These are phyloP conservation scores for Drosophila sordidula DNA, from an alignment of 2,888 invertebrate species.

Conservation along the genomic window DNA sequence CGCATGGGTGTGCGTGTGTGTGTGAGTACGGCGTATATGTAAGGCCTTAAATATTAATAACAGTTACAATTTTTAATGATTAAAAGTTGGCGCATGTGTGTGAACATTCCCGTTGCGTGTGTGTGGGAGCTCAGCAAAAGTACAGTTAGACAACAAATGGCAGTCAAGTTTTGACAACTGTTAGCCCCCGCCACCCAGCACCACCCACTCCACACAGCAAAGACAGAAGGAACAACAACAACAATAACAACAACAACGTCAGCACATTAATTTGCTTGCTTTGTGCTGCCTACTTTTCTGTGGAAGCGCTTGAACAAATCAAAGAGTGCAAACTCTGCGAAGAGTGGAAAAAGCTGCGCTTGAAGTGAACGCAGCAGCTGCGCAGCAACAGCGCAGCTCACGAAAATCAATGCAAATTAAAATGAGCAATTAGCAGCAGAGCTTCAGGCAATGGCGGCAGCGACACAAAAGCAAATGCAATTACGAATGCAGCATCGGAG, in stretches of 20 bases:
- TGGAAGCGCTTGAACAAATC: constrained; percentile 1
- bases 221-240: neutral
- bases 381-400: too few relatives aligned
- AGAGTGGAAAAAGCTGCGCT: neutral
- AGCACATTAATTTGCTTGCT: constrained; percentile 8
- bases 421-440: too few relatives aligned
- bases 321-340: neutral
- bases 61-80: constrained; percentile 81
- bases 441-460: too few relatives aligned
- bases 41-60: constrained; percentile 79
- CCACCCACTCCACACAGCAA: neutral
- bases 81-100: constrained; percentile 73
- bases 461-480: too few relatives aligned
- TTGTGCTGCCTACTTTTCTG: constrained; percentile 28
- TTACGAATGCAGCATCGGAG: too few relatives aligned
- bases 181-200: neutral
- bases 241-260: neutral
- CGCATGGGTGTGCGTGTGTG: constrained; percentile 11
- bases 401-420: too few relatives aligned
- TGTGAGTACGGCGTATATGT: constrained; percentile 47
- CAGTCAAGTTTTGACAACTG: constrained; percentile 63
- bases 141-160: constrained; percentile 67
- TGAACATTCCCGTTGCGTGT: constrained; percentile 11
- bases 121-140: constrained; percentile 49
- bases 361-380: too few relatives aligned